Percentiles rank a stretch among this genome's conserved stretches.
phyloP scores from a whole-genome alignment of 2,797 vertebrate species.

The Bufotes viridis region DNA sequence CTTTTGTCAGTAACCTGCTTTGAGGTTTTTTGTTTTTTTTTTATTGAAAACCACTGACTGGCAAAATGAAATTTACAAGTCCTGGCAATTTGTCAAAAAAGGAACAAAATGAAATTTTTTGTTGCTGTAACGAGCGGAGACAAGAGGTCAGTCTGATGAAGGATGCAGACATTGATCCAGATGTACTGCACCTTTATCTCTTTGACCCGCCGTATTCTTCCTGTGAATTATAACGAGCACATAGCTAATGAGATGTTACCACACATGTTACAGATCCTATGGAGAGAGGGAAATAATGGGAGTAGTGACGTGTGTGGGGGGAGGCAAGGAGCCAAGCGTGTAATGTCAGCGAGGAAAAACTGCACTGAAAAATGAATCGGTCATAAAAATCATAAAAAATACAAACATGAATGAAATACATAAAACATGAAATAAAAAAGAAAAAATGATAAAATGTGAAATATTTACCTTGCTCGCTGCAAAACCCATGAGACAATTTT shows the following conservation, averaged over 20 bases:
- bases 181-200: constrained; percentile 25
- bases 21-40: constrained; percentile 16
- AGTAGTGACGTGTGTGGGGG: neutral
- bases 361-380: neutral
- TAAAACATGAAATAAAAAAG: neutral
- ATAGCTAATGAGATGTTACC: constrained; percentile 27
- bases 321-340: neutral
- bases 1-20: constrained; percentile 25
- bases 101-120: constrained; percentile 42
- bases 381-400: neutral
- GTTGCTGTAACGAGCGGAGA: constrained; percentile 46
- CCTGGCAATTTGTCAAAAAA: constrained; percentile 46
- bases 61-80: constrained; percentile 47
- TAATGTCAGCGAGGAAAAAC: neutral
- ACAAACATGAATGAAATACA: neutral
- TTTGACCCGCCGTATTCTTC: constrained; percentile 13
- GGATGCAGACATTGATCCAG: constrained; percentile 21
- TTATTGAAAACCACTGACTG: constrained; percentile 40
- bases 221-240: constrained; percentile 28
- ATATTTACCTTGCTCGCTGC: too few species aligned
- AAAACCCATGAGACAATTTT: too few species aligned
- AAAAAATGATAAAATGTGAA: neutral
- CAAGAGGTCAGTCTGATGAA: constrained; percentile 24
- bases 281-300: neutral
- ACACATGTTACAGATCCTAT: constrained; percentile 8